These are phyloP conservation scores for Conger conger DNA, from an alignment of 2,113 vertebrate species.

Conservation along the genomic window DNA sequence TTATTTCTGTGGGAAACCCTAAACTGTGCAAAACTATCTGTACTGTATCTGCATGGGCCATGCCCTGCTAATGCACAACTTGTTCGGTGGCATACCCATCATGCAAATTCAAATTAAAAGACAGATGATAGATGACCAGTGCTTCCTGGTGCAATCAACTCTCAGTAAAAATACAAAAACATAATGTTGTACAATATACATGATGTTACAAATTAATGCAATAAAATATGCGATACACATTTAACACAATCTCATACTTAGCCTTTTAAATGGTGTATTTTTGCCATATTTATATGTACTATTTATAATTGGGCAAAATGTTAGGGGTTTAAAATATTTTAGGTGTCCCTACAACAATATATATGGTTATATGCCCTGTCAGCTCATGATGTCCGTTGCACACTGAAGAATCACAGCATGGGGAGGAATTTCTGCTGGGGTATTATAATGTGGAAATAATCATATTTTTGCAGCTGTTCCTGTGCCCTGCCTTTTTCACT, in stretches of 20 bases:
- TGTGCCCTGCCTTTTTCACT: background rate
- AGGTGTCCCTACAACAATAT: background rate
- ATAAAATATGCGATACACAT: background rate
- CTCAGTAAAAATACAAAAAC: no score
- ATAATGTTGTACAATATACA: no score
- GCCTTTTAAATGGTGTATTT: background rate
- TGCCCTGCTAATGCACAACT: no score
- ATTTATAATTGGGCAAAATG: background rate
- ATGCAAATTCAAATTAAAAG: no score
- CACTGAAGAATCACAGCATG: background rate
- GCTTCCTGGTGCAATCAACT: no score
- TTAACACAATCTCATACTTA: background rate
- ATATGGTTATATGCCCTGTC: background rate
- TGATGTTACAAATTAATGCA: background rate
- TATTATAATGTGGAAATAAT: slow-evolving; percentile 3
- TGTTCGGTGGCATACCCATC: no score
- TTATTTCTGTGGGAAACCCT: no score
- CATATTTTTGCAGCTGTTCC: background rate
- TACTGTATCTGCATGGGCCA: no score
- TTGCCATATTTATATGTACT: background rate
- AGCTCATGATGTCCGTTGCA: background rate
- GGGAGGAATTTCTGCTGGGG: slow-evolving; percentile 6
- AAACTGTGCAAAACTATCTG: no score
- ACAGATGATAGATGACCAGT: no score
- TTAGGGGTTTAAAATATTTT: background rate